These are phyloP conservation scores for Aphelinus certus DNA, from an alignment of 1,140 invertebrate genomes.

Conservation along the genomic window DNA sequence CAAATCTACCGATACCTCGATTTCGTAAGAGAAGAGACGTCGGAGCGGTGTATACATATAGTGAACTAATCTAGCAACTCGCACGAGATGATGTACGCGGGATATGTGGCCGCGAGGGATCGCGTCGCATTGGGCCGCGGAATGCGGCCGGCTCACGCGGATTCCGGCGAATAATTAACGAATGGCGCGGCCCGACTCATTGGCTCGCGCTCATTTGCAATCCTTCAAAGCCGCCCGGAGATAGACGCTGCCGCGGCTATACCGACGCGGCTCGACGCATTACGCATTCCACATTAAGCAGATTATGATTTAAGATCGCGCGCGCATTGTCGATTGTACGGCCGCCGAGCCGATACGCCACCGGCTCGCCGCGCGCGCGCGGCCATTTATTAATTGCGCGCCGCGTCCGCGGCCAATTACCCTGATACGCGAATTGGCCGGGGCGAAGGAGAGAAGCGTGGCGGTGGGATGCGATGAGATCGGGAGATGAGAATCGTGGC, in stretches of 20 bases:
- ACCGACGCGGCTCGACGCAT: slow-evolving; percentile 43
- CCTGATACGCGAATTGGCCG: slow-evolving; percentile 54
- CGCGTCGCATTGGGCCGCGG: too few species aligned
- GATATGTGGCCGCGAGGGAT: too few species aligned
- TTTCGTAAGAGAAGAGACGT: too few species aligned
- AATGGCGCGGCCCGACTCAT: slow-evolving; percentile 61
- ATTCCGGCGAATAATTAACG: slow-evolving; percentile 44
- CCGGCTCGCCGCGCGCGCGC: neutral
- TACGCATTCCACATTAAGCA: slow-evolving; percentile 65
- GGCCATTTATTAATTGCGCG: slow-evolving; percentile 53
- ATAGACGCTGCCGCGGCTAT: slow-evolving; percentile 18
- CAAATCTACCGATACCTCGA: too few species aligned
- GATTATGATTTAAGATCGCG: slow-evolving; percentile 65
- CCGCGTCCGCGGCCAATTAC: slow-evolving; percentile 49
- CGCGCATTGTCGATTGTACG: slow-evolving; percentile 53
- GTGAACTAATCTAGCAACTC: too few species aligned
- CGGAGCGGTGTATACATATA: too few species aligned
- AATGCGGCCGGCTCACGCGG: too few species aligned
- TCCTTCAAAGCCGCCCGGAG: slow-evolving; percentile 43
- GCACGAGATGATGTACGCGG: too few species aligned
- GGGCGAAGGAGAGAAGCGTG: slow-evolving; percentile 37
- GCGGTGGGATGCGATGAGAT: neutral
- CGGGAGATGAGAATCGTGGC: too few species aligned
- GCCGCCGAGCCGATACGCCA: neutral
- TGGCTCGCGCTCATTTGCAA: slow-evolving; percentile 58